Evolutionary conservation across 2,797 vertebrate genomes (phyloP).

Genomic region (Mormyrus hasselquistii): DNA sequence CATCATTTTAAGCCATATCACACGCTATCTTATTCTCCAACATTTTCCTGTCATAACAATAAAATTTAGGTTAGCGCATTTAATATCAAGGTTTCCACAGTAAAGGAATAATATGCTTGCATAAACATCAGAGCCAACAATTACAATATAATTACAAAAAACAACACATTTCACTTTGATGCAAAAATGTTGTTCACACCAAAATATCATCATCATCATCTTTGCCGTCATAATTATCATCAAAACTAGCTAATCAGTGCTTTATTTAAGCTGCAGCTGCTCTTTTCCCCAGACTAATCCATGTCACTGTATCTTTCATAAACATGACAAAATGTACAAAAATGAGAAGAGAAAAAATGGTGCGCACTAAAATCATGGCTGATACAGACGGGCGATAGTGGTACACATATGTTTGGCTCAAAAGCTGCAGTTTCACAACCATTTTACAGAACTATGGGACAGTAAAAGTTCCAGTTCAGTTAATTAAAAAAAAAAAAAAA

Average conservation of each 20-base stretch:
- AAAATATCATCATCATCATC: conserved; percentile 58
- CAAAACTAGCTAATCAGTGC: conserved; percentile 54
- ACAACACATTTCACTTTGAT: conserved; percentile 15
- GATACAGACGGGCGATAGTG: conserved; percentile 48
- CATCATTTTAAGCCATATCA: conserved; percentile 70
- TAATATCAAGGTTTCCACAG: conserved; percentile 59
- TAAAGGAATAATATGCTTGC: conserved; percentile 57
- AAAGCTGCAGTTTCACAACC: background rate
- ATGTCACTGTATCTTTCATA: background rate
- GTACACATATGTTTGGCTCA: background rate
- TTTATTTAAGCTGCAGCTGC: conserved; percentile 58
- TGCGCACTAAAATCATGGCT: conserved; percentile 39
- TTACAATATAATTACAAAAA: conserved; percentile 52
- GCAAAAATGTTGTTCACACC: conserved; percentile 49
- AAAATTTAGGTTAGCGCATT: conserved; percentile 24
- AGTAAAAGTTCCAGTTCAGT: background rate
- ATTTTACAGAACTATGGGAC: background rate
- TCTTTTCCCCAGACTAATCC: conserved; percentile 26
- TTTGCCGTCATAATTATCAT: conserved; percentile 52
- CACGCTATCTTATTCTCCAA: conserved; percentile 56
- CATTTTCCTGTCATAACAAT: conserved; percentile 60
- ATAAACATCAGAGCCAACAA: conserved; percentile 69
- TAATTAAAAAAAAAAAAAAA: background rate
- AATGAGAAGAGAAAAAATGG: background rate
- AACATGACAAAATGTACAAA: conserved; percentile 5